These are phyloP conservation scores for Chouioia cunea DNA, from an alignment of 2,888 invertebrate species.

Conservation along the genomic window DNA sequence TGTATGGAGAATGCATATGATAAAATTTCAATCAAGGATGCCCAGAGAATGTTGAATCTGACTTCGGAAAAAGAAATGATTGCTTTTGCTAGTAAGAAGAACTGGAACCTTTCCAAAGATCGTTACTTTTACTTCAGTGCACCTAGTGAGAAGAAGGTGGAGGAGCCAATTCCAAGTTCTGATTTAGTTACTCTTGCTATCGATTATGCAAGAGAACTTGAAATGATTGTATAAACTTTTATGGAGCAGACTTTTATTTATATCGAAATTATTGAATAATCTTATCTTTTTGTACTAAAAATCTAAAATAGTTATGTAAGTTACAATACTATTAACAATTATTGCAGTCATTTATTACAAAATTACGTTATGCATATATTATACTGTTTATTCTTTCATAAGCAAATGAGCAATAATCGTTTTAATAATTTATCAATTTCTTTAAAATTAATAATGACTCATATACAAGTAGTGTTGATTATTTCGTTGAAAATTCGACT, in stretches of 20 bases:
- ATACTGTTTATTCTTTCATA: too few relatives aligned
- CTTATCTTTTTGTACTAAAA: not conserved
- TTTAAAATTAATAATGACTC: too few relatives aligned
- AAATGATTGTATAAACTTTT: slow-evolving; percentile 92
- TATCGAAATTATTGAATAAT: not conserved
- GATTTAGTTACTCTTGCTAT: slow-evolving; percentile 94
- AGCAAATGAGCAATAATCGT: too few relatives aligned
- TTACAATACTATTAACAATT: too few relatives aligned
- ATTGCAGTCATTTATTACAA: too few relatives aligned
- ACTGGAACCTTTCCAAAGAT: slow-evolving; percentile 85
- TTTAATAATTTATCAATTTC: too few relatives aligned
- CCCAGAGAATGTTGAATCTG: slow-evolving; percentile 89
- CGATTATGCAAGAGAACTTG: slow-evolving; percentile 96
- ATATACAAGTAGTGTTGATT: too few relatives aligned
- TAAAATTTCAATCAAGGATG: slow-evolving; percentile 87
- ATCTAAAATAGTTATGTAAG: too few relatives aligned
- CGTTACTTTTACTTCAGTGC: slow-evolving; percentile 85
- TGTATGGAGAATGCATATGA: slow-evolving; percentile 98
- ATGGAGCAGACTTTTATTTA: not conserved
- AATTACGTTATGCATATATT: too few relatives aligned
- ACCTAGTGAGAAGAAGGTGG: slow-evolving; percentile 80
- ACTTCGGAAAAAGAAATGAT: slow-evolving; percentile 81
- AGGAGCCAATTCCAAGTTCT: slow-evolving; percentile 86
- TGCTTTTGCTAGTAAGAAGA: slow-evolving; percentile 85
- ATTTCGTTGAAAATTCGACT: too few relatives aligned